Evolutionary conservation across 2,113 vertebrate genomes (phyloP).

Genomic region (Tautogolabrus adspersus): DNA sequence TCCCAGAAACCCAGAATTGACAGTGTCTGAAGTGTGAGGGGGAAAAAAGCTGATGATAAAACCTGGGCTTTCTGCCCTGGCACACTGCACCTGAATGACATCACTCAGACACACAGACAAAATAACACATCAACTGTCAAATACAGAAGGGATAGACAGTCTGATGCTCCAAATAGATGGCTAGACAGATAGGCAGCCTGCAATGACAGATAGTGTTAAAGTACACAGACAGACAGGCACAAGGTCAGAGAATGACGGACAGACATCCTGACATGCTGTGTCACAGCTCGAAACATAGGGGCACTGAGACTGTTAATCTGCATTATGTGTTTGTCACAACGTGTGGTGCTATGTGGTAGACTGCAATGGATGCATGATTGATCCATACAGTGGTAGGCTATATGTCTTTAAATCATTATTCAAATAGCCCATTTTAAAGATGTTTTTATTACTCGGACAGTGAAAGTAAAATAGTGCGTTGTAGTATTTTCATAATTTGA

Average conservation of each 20-base stretch:
- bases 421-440: no score
- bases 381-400: neutral
- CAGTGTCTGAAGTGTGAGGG: slow-evolving; percentile 35
- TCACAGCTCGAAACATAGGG: slow-evolving; percentile 44
- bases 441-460: neutral
- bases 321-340: slow-evolving; percentile 1
- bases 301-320: neutral
- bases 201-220: slow-evolving; percentile 63
- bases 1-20: slow-evolving; percentile 3
- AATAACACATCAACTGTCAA: slow-evolving; percentile 74
- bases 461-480: neutral
- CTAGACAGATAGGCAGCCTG: slow-evolving; percentile 64
- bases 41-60: slow-evolving; percentile 43
- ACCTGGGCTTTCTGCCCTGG: slow-evolving; percentile 66
- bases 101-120: slow-evolving; percentile 64
- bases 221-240: slow-evolving; percentile 59
- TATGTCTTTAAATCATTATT: no score
- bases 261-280: slow-evolving; percentile 46
- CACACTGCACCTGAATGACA: slow-evolving; percentile 77
- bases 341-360: neutral
- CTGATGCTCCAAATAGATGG: slow-evolving; percentile 77
- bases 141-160: slow-evolving; percentile 62
- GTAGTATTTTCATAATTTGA: neutral
- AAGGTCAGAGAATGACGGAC: slow-evolving; percentile 68
- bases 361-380: neutral